phyloP scores from a whole-genome alignment of 2,888 invertebrate genomes.

The Marasmarcha lunaedactyla region DNA sequence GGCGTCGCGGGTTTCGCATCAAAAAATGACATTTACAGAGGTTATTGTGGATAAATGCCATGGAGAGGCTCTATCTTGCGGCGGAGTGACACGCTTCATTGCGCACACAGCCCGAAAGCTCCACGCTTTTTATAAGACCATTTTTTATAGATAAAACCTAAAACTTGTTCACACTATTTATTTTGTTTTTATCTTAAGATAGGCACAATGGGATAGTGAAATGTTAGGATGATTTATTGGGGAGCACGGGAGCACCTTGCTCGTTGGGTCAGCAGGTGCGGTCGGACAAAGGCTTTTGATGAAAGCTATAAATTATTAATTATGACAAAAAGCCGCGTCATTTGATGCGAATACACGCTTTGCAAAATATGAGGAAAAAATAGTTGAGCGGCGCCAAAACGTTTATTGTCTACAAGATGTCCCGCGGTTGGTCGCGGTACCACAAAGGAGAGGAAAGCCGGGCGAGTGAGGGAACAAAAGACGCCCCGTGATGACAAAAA shows the following conservation, averaged over 20 bases:
- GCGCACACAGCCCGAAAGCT: conserved; percentile 23
- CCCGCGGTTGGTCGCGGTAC: conserved; percentile 40
- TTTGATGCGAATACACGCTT: conserved; percentile 33
- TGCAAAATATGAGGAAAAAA: conserved; percentile 41
- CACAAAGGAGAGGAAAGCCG: conserved; percentile 37
- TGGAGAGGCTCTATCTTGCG: conserved; percentile 30
- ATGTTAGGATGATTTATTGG: conserved; percentile 40
- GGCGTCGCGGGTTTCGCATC: conserved; percentile 42
- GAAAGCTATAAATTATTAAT: conserved; percentile 67
- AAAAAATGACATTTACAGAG: conserved; percentile 37
- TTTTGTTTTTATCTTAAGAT: conserved; percentile 23
- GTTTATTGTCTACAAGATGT: conserved; percentile 55
- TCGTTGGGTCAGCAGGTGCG: conserved; percentile 39
- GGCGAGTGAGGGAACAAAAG: conserved; percentile 39
- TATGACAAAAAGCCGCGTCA: conserved; percentile 54
- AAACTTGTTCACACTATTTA: conserved; percentile 12
- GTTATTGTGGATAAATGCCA: conserved; percentile 38
- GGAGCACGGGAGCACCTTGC: conserved; percentile 60
- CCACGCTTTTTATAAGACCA: conserved; percentile 8
- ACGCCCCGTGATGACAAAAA: conserved; percentile 59
- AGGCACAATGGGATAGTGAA: conserved; percentile 3
- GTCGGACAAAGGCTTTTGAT: conserved; percentile 40
- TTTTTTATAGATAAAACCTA: not conserved
- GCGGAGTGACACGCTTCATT: conserved; percentile 32
- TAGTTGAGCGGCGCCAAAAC: conserved; percentile 58